Percentiles rank a stretch among this genome's conserved stretches.
Conservation (phyloP, 1,140 invertebrate species). For the Drosophila lacteicornis region DNA sequence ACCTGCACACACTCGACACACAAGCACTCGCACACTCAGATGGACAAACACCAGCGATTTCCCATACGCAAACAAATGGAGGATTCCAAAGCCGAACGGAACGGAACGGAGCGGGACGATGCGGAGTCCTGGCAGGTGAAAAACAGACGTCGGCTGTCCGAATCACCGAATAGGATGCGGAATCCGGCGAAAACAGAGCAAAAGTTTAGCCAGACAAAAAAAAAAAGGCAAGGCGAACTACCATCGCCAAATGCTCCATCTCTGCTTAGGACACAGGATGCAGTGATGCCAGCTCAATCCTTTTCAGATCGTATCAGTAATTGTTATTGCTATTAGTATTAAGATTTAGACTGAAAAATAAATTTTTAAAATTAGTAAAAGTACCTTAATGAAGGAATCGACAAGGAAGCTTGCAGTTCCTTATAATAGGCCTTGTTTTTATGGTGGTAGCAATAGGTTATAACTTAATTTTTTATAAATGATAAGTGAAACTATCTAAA, state of each 20-base stretch:
- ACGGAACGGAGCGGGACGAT: neutral
- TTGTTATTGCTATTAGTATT: no score
- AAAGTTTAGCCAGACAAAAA: conserved; percentile 36
- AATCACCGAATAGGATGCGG: conserved; percentile 42
- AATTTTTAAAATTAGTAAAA: no score
- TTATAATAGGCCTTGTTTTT: neutral
- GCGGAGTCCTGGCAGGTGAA: conserved; percentile 51
- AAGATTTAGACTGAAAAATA: no score
- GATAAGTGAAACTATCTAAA: no score
- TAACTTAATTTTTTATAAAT: no score
- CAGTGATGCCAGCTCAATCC: conserved; percentile 2
- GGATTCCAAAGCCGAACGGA: conserved; percentile 15
- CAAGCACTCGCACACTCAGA: conserved; percentile 26
- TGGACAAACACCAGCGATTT: conserved; percentile 58
- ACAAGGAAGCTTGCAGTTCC: neutral
- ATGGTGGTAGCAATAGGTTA: no score
- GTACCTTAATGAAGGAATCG: no score
- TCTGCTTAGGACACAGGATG: neutral
- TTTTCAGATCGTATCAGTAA: neutral
- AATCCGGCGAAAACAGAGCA: conserved; percentile 58
- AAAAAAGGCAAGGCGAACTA: conserved; percentile 44
- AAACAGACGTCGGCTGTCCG: conserved; percentile 71
- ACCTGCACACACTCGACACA: conserved; percentile 37
- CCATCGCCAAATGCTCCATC: conserved; percentile 1
- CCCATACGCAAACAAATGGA: conserved; percentile 71